These are phyloP conservation scores for Sarcophaga carnaria DNA, from an alignment of 2,888 invertebrate genomes.

Conservation along the genomic window DNA sequence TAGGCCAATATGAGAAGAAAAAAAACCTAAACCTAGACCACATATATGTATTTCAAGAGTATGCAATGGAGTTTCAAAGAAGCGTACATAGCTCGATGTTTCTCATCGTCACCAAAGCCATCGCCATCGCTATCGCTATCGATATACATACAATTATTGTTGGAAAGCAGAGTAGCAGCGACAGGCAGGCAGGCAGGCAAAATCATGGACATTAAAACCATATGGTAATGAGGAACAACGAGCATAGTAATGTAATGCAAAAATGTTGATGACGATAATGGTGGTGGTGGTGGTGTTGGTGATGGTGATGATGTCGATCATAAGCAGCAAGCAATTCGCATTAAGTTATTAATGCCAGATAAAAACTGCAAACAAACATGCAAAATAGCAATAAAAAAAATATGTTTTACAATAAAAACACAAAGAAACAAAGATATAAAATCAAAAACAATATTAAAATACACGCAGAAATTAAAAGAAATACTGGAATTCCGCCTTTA, in stretches of 20 bases:
- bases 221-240: background rate
- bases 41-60: background rate
- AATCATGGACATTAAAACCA: slow-evolving; percentile 38
- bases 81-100: background rate
- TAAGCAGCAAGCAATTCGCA: slow-evolving; percentile 43
- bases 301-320: slow-evolving; percentile 48
- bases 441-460: background rate
- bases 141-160: background rate
- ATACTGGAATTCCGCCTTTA: too few relatives aligned
- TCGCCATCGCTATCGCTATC: too few relatives aligned
- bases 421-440: background rate
- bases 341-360: slow-evolving; percentile 53
- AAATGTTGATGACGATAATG: background rate
- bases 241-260: too few relatives aligned
- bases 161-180: slow-evolving; percentile 19
- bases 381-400: slow-evolving; percentile 49
- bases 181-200: slow-evolving; percentile 16
- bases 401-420: slow-evolving; percentile 56
- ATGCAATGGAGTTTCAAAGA: background rate
- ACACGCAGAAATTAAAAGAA: too few relatives aligned
- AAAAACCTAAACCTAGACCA: background rate
- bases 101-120: background rate
- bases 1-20: background rate
- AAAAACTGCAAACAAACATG: slow-evolving; percentile 58
- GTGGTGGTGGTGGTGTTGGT: background rate